These are phyloP conservation scores for Zaprionus tsacasi DNA, from an alignment of 1,140 invertebrate species.

Conservation along the genomic window DNA sequence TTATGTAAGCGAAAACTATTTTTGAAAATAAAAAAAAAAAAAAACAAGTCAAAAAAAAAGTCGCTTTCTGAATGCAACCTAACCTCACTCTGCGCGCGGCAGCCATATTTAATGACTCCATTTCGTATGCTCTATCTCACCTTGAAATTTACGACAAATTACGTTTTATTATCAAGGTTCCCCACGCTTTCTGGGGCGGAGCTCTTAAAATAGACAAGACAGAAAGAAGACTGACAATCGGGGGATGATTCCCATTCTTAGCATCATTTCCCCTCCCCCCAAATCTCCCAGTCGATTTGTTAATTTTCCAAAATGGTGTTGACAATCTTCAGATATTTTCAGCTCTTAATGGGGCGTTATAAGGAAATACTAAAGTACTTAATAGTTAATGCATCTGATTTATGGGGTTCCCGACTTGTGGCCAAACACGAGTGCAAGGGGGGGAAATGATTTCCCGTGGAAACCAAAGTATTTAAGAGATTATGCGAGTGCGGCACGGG, in stretches of 20 bases:
- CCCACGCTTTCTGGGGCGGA: conserved; percentile 35
- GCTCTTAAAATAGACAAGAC: conserved; percentile 43
- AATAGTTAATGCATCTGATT: conserved; percentile 10
- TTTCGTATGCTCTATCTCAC: conserved; percentile 43
- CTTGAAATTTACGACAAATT: conserved; percentile 74
- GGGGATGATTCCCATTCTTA: conserved; percentile 35
- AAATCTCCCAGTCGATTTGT: conserved; percentile 42
- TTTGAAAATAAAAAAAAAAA: conserved; percentile 21
- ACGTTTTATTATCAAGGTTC: conserved; percentile 54
- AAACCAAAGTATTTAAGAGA: neutral
- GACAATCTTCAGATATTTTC: conserved; percentile 47
- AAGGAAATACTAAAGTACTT: neutral
- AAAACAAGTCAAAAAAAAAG: too few relatives aligned
- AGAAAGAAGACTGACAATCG: conserved; percentile 1
- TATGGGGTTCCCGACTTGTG: neutral
- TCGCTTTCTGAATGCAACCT: conserved; percentile 31
- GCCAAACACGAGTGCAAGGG: neutral
- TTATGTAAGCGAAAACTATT: conserved; percentile 65
- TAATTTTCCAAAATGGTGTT: conserved; percentile 61
- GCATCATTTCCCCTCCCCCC: too few relatives aligned
- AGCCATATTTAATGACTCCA: conserved; percentile 60
- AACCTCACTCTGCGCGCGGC: conserved; percentile 9
- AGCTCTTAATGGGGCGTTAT: conserved; percentile 24
- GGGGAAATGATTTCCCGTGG: neutral
- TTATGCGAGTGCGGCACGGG: neutral